Conservation (phyloP, 2,797 vertebrate species). For the Sebastes oblongus region DNA sequence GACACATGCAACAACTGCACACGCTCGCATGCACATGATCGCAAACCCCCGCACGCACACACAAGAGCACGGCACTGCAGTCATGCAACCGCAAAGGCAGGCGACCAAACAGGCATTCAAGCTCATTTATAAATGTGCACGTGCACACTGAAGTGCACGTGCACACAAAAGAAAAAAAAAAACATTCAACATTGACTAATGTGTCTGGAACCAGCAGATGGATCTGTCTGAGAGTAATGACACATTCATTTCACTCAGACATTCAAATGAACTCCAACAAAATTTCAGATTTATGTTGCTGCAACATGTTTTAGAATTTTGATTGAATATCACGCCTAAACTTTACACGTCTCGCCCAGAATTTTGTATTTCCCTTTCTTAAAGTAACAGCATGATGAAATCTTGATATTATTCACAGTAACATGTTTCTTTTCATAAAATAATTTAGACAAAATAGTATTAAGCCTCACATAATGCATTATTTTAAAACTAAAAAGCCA, state of each 20-base stretch:
- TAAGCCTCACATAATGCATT: neutral
- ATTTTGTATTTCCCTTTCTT: neutral
- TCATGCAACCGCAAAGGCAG: constrained; percentile 34
- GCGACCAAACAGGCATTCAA: neutral
- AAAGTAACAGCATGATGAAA: neutral
- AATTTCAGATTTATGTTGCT: constrained; percentile 31
- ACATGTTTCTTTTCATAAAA: neutral
- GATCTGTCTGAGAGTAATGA: constrained; percentile 62
- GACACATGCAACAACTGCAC: constrained; percentile 54
- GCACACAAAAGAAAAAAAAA: neutral
- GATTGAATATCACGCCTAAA: neutral
- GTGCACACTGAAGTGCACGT: constrained; percentile 15
- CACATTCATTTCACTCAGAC: constrained; percentile 44
- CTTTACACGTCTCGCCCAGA: neutral
- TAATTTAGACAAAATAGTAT: neutral
- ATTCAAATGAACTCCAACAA: constrained; percentile 39
- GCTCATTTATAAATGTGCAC: constrained; percentile 23
- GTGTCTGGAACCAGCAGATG: constrained; percentile 61
- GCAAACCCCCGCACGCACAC: neutral
- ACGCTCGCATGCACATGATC: constrained; percentile 31
- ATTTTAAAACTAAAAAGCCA: neutral
- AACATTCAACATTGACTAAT: constrained; percentile 51
- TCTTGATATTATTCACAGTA: neutral
- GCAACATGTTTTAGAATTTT: neutral
- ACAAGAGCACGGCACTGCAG: neutral